Base-by-base conservation (phyloP, 1,140 invertebrate species). In the Magallana gigas region DNA sequence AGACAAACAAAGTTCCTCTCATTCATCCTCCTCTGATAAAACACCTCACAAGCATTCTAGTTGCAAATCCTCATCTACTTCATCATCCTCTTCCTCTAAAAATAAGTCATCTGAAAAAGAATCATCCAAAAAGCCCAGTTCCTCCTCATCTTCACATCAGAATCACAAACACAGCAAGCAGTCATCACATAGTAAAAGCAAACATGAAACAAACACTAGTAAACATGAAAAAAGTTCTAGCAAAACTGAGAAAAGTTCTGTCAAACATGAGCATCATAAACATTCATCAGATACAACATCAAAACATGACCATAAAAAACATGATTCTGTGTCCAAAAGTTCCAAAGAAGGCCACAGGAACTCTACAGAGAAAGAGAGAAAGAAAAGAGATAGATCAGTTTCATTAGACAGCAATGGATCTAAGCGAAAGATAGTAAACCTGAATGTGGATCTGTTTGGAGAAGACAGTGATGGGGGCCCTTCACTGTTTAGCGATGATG, bases 381-480 rank as follows among this genome's bases (percentile, higher is more conserved):
- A 76, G 68, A 76, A 76, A 16, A 83, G 81, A 29, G 48, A 83
- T 57, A 83, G 81, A 57, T 58, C 83, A 62, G 58, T 48, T 60
- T 84, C 83, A 23, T 29, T 56, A 57, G 84, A 85, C 16, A 85
- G 68, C 16, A 80, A 86, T 62, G 59, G 68, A 6, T 84, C 84
- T n/a, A 90, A 91, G 57, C 87, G 89, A 83, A 88, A 91, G 80
- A 90, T 92, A 57, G 68, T 90, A 1, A 86, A 91, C 85, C 68
- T 93, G 7, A 92, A 91, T 87, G 88, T 91, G 12, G 90, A 92
- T 88, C 85, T 93, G 57, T 93, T 94, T 91, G 92, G 91, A 56
- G 87, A 86, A 36, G 91, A 93, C 14, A 93, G 88, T 83, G 92
- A 92, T 56, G 80, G 83, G 14, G 82, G 88, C n/a, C 16, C 56